Conservation (phyloP, 1,140 invertebrate species). For the Steinernema khuongi region DNA sequence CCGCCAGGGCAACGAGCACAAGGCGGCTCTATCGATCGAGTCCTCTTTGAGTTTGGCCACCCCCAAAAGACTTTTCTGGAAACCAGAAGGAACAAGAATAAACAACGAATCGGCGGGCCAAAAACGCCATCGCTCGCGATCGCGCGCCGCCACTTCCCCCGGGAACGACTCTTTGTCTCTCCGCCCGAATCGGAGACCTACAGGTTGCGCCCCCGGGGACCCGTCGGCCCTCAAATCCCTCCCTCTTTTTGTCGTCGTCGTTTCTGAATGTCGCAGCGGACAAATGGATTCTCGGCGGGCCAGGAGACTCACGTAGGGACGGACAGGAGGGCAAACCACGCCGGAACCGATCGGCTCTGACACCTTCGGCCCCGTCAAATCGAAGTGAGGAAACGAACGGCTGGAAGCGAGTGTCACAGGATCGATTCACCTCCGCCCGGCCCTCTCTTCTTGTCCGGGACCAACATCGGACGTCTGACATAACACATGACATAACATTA, state of each 20-base stretch:
- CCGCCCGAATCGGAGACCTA: background rate
- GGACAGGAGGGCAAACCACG: too few relatives aligned
- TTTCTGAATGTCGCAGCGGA: too few relatives aligned
- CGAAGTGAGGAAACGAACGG: background rate
- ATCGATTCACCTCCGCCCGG: background rate
- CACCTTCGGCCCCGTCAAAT: background rate
- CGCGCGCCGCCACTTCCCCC: background rate
- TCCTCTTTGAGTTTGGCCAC: background rate
- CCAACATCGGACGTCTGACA: constrained; percentile 15
- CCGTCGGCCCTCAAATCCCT: background rate
- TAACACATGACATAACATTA: constrained; percentile 15
- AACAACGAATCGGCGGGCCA: background rate
- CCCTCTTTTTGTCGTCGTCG: background rate
- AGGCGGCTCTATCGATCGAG: background rate
- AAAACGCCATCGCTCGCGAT: background rate
- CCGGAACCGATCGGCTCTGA: too few relatives aligned
- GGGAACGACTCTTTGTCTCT: background rate
- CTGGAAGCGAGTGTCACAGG: background rate
- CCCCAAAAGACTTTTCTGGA: constrained; percentile 16
- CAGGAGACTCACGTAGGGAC: too few relatives aligned
- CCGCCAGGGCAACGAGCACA: background rate
- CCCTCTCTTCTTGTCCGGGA: constrained; percentile 8
- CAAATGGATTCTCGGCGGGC: background rate
- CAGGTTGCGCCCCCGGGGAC: background rate
- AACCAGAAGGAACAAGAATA: constrained; percentile 10